These are phyloP conservation scores for Hypotaenidia okinawae DNA, from an alignment of 2,797 vertebrate genomes.

Conservation along the genomic window DNA sequence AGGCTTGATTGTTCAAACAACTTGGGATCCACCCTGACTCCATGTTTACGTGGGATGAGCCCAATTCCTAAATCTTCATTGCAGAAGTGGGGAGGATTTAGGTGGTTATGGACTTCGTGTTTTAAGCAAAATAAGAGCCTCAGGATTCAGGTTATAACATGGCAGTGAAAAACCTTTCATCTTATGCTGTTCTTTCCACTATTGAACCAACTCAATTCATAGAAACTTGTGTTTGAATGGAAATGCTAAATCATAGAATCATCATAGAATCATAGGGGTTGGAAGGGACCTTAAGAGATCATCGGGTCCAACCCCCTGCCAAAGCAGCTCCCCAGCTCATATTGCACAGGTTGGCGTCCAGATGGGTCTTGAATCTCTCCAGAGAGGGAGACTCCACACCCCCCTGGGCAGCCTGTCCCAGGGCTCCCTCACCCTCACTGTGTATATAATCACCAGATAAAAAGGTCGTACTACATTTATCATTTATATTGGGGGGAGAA, in stretches of 20 bases:
- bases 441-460: neutral
- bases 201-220: neutral
- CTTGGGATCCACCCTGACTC: neutral
- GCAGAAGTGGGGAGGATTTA: neutral
- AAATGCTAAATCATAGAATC: neutral
- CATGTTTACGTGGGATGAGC: neutral
- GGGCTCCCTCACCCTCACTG: too few relatives aligned
- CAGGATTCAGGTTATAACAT: neutral
- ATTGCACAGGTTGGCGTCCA: too few relatives aligned
- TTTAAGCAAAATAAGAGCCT: neutral
- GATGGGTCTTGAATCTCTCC: too few relatives aligned
- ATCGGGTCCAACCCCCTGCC: too few relatives aligned
- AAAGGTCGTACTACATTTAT: neutral
- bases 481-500: neutral
- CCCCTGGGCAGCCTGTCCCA: too few relatives aligned
- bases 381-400: too few relatives aligned
- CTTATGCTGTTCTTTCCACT: neutral
- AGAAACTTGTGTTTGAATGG: neutral
- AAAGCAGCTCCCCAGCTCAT: too few relatives aligned
- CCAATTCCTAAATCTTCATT: neutral
- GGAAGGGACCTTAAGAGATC: too few relatives aligned
- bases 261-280: too few relatives aligned
- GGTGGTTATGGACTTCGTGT: neutral
- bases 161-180: neutral
- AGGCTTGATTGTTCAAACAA: neutral